Evolutionary conservation across 2,113 vertebrate genomes (phyloP), one percentile per base, ranked within the genome.

Genomic region (Seriola dumerili): DNA sequence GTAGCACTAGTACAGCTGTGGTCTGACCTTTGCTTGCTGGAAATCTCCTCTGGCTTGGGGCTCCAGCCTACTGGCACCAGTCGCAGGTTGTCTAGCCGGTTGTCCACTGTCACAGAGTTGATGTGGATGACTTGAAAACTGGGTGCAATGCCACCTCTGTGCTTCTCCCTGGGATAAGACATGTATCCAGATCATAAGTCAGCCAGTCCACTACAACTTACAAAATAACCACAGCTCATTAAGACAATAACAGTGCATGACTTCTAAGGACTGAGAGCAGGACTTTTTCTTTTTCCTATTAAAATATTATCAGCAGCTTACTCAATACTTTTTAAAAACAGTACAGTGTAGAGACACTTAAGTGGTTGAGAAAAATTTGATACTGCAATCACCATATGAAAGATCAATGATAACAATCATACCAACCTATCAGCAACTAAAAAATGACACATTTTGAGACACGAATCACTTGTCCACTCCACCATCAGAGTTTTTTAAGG

Each of bases 71-170:
- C 96, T 0, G 97, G 97, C 69, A 98, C 98, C 9, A 99, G 94
- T 82, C 97, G 96, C 80, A 99, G 91, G 85, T 99, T 99, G 94
- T 99, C 98, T 63, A 99, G 94, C 59, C 98, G 95, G 90, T 99
- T 99, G 94, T 99, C 98, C 77, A 99, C 98, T 0, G 98, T 99
- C 81, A 99, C 98, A 0, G 96, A 96, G 42, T 99, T 99, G 87
- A 99, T 97, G 63, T 99, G 98, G 40, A 98, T 96, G 57, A 99
- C 98, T 94, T 99, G 97, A 55, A 99, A 99, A 25, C 97, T 97
- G 1, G 97, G 97, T 4, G 98, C 98, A 0, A 99, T 96, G 72
- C 98, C 98, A 23, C 98, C 98, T 84, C 97, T 87, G 93, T 99
- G 98, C 76, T 98, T 97, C 93, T 99, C 98, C 98, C 98, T 99